Evolutionary conservation across 2,888 invertebrate genomes (phyloP).

Genomic region (Ophion obscuratus): DNA sequence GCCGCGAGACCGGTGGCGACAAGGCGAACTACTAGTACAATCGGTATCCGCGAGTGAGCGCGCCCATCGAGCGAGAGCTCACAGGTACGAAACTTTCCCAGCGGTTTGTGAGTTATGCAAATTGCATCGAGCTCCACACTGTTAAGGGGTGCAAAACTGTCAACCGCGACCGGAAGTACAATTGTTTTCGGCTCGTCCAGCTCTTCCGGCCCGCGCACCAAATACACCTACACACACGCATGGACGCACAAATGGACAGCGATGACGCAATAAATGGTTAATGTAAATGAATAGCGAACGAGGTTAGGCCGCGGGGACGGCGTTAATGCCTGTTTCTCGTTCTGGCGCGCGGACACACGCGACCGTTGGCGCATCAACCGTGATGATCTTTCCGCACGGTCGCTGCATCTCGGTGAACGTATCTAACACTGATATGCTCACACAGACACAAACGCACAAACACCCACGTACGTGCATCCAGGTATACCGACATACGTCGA

Average conservation of each 20-base stretch:
- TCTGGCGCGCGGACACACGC: conserved; percentile 37
- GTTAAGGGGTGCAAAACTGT: conserved; percentile 33
- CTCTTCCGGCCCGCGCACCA: background rate
- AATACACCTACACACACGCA: background rate
- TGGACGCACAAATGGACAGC: background rate
- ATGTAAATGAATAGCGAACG: conserved; percentile 61
- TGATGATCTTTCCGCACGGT: conserved; percentile 43
- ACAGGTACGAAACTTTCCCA: conserved; percentile 17
- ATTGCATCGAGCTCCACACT: conserved; percentile 45
- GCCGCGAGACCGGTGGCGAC: background rate
- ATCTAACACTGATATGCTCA: conserved; percentile 19
- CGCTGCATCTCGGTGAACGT: conserved; percentile 27
- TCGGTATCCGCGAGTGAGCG: background rate
- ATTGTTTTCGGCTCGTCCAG: conserved; percentile 49
- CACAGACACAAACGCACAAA: too few relatives aligned
- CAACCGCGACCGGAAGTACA: conserved; percentile 25
- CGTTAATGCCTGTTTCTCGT: conserved; percentile 56
- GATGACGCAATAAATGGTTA: conserved; percentile 60
- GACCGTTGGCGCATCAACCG: conserved; percentile 52
- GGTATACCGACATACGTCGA: background rate
- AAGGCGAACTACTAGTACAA: background rate
- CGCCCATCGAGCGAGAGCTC: background rate
- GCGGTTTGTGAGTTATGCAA: conserved; percentile 42
- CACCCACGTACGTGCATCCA: background rate
- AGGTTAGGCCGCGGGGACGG: conserved; percentile 41